These are phyloP conservation scores for Marmota monax DNA, from an alignment of 2,113 vertebrate species.

Conservation along the genomic window DNA sequence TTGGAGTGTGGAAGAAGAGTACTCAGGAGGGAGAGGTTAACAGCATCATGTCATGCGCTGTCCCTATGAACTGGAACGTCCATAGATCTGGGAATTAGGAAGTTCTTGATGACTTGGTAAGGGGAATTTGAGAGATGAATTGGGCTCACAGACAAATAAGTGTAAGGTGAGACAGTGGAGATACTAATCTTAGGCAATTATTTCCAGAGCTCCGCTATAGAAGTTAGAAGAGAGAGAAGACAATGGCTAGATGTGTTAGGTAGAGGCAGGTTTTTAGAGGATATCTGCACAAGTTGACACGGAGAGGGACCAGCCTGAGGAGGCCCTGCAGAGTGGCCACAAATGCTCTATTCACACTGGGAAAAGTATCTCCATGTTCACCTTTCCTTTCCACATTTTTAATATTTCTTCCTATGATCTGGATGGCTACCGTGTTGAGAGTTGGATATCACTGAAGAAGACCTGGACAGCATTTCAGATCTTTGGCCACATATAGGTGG, in stretches of 20 bases:
- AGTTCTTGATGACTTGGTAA: background rate
- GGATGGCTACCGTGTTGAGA: background rate
- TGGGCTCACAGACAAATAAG: background rate
- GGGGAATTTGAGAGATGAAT: background rate
- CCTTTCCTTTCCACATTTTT: background rate
- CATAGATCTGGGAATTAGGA: background rate
- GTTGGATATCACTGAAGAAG: background rate
- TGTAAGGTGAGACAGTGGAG: background rate
- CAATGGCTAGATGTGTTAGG: background rate
- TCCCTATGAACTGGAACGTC: background rate
- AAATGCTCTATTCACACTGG: fast-evolving
- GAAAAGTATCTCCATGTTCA: background rate
- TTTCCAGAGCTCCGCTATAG: background rate
- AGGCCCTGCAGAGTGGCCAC: background rate
- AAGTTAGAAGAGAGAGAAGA: background rate
- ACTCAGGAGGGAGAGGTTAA: background rate
- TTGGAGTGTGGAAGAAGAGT: background rate
- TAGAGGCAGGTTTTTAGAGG: background rate
- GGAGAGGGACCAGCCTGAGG: background rate
- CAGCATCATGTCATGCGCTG: background rate
- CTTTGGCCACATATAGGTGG: background rate
- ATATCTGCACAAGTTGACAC: background rate
- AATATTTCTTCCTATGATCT: background rate
- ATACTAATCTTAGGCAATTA: background rate
- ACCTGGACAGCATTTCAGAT: background rate